These are phyloP conservation scores for Dichetophora obliterata DNA, from an alignment of 2,888 invertebrate species.

Conservation along the genomic window DNA sequence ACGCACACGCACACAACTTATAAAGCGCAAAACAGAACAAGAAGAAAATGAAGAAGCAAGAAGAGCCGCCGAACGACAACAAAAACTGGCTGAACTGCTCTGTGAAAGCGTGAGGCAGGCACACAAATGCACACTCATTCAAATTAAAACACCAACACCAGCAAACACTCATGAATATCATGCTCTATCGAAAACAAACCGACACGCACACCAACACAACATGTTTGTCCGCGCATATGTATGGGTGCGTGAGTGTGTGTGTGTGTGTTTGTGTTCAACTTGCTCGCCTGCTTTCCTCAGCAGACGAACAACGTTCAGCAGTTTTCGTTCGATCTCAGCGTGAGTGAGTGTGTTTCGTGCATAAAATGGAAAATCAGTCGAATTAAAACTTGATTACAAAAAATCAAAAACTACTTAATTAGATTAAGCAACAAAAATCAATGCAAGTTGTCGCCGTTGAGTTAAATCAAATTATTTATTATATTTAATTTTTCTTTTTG, in stretches of 20 bases:
- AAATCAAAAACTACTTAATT: background rate
- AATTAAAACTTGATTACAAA: background rate
- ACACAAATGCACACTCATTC: background rate
- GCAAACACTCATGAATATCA: background rate
- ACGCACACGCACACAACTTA: conserved; percentile 12
- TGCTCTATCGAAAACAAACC: conserved; percentile 43
- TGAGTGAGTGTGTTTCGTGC: conserved; percentile 11
- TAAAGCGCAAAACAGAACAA: conserved; percentile 24
- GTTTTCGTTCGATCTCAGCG: conserved; percentile 30
- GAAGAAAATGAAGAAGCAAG: conserved; percentile 21
- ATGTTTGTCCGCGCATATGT: background rate
- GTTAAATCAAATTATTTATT: background rate
- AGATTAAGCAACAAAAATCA: background rate
- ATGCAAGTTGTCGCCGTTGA: background rate
- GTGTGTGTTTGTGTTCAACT: background rate
- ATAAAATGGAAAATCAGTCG: background rate
- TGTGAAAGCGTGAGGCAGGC: background rate
- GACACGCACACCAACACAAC: conserved; percentile 23
- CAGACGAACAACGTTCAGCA: conserved; percentile 5
- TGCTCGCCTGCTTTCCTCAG: background rate
- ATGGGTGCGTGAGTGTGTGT: conserved; percentile 14
- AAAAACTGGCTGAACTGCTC: conserved; percentile 58
- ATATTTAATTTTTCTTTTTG: too few species aligned
- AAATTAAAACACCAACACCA: background rate
- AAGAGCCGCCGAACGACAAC: conserved; percentile 36